Evolutionary conservation across 2,888 invertebrate genomes (phyloP), one percentile per base, ranked within the genome.

Genomic region (Acrobasis repandana): DNA sequence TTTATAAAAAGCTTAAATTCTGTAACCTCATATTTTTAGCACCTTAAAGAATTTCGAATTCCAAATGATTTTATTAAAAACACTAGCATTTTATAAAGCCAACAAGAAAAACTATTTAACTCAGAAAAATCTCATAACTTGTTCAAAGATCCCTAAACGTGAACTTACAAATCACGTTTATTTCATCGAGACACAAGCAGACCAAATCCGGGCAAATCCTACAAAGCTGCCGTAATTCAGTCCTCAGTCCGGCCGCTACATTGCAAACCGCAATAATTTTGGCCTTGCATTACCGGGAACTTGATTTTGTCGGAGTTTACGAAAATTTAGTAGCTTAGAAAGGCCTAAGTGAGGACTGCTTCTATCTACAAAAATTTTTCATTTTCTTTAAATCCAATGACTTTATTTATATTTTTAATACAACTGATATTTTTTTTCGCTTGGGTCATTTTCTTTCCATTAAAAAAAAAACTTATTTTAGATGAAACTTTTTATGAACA

Each of bases 241-340:
- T 54, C 69, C 61, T 67, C 66, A 67, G 70, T 65, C 68, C 70
- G 65, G 69, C 56, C 66, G 66, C 73, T 78, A 77, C 76, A 77
- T 77, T 75, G 69, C 65, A 63, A 56, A 65, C 74, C 76, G 72
- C 78, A 75, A 75, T 79, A 74, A 72, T 75, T 73, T 70, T 63
- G 67, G 66, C 71, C 65, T 64, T 63, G 70, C 63, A 69, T 69
- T 73, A 68, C 65, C 62, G 69, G 64, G 61, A 59, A 62, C 68
- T 68, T 50, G n/a, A 58, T 58, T 58, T 49, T 20, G 49, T 20
- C 20, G 6, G 54, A 34, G 16, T 54, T 54, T 2, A 10, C 43
- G 43, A 10, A 38, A 20, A 38, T 54, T 38, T 54, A 20, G 38
- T 38, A 16, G 38, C 54, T 54, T 38, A 43, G 20, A 20, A 16